Evolutionary conservation across 2,113 vertebrate species (phyloP), one percentile per base, ranked within the genome.

Genomic region (Hemiprocne comata): DNA sequence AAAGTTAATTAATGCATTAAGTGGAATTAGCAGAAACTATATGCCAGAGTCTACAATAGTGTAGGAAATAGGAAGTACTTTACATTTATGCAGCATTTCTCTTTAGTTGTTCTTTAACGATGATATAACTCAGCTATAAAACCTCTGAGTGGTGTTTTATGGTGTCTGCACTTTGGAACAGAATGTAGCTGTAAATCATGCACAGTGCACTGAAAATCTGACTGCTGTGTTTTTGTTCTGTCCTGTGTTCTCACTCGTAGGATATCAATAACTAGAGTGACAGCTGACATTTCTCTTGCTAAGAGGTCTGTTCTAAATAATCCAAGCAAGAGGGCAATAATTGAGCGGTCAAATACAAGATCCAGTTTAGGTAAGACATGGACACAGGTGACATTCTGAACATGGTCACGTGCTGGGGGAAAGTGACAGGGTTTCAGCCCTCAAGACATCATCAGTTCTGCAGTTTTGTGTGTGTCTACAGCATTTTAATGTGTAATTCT

Each of bases 251-350:
- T 98, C 58, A 11, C 95, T 98, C 78, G 13, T 95, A 99, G 99
- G 98, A 99, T 99, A 98, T 99, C 99, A 80, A 99, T 99, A 93
- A 99, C 99, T 8, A 98, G 99, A 96, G 99, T 99, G 97, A 99
- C 99, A 75, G 99, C 99, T 95, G 99, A 99, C 98, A 99, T 99
- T 97, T 99, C 99, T 86, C 98, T 99, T 93, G 99, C 99, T 96
- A 99, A 99, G 98, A 99, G 99, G 97, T 99, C 99, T 94, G 99
- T 99, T 92, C 98, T 99, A 83, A 99, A 99, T 91, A 99, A 99
- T 97, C 99, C 99, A 66, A 99, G 99, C 98, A 99, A 99, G 98
- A 98, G 99, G 96, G 99, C 99, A 87, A 99, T 99, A 97, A 99
- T 99, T 81, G 99, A 99, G 97, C 98, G 99, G 93, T 99, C 99